Conservation (phyloP, 2,888 invertebrate species). For the Lydus trimaculatus region DNA sequence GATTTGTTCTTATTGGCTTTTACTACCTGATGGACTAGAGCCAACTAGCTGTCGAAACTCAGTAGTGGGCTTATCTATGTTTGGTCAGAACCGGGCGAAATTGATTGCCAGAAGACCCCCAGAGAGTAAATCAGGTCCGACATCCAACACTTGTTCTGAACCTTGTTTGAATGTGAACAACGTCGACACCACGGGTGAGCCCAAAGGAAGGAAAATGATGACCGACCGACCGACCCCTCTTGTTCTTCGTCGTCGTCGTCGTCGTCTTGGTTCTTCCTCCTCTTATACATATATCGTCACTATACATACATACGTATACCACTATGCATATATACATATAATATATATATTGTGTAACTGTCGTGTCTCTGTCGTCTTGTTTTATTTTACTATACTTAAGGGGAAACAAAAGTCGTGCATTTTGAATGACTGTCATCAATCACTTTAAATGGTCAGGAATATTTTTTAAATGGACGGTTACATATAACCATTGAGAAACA, state of each 20-base stretch:
- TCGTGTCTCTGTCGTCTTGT: conserved; percentile 24
- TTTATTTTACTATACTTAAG: conserved; percentile 16
- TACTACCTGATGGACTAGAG: neutral
- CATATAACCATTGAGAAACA: conserved; percentile 43
- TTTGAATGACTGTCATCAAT: conserved; percentile 47
- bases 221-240: conserved; percentile 17
- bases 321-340: neutral
- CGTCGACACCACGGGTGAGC: conserved; percentile 14
- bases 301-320: neutral
- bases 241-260: neutral
- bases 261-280: too few species aligned
- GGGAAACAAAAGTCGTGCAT: conserved; percentile 49
- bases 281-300: neutral
- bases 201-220: conserved; percentile 38
- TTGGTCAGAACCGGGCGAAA: conserved; percentile 46
- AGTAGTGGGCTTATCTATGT: conserved; percentile 43
- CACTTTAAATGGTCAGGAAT: conserved; percentile 44
- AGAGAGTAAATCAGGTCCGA: conserved; percentile 45
- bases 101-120: conserved; percentile 44
- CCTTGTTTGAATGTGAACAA: conserved; percentile 44
- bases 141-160: conserved; percentile 43
- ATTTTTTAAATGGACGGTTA: conserved; percentile 44
- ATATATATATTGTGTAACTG: neutral
- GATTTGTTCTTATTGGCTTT: neutral
- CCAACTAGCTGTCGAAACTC: conserved; percentile 15